Evolutionary conservation across 2,888 invertebrate genomes (phyloP), one percentile per base, ranked within the genome.

Genomic region (Cremastinae sp.): DNA sequence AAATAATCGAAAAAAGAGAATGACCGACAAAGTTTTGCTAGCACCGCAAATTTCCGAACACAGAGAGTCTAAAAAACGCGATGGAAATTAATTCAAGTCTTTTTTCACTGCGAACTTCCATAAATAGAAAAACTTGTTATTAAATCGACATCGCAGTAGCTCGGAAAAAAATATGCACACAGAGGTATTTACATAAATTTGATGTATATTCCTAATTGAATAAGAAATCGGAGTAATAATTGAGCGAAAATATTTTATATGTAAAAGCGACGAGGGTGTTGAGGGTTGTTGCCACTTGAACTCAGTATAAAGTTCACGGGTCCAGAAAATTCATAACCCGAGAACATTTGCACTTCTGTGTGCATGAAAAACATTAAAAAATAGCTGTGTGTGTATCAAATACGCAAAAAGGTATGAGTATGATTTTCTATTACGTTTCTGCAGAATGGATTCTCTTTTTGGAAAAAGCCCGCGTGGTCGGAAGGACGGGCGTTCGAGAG

Each of bases 171-270:
- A 28, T 28, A 28, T 3, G 5, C 28, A 28, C 28, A 28, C 28
- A 28, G 28, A 28, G 28, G 28, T 28, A 28, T 28, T 28, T 28
- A 28, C n/a, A 41, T 5, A 41, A 41, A 41, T 41, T 8, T 9
- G 9, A 41, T 41, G 41, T 41, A 41, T 8, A 41, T 41, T 2
- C 12, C 10, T 41, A 41, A 41, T 4, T n/a, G 9, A 12, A 12
- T 41, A 9, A 41, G n/a, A 47, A 47, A 61, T 45, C 39, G 20
- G 45, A 8, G 49, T 47, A 58, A n/a, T n/a, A n/a, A 68, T 58
- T 58, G 58, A 68, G 58, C 14, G 49, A 53, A 58, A n/a, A n/a
- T n/a, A n/a, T n/a, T n/a, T n/a, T n/a, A n/a, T n/a, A 58, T 55
- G 18, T 39, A 58, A 37, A 12, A 20, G 56, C 58, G n/a, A n/a